Evolutionary conservation across 2,888 invertebrate genomes (phyloP), one percentile per base, ranked within the genome.

Genomic region (Beris morrisii): DNA sequence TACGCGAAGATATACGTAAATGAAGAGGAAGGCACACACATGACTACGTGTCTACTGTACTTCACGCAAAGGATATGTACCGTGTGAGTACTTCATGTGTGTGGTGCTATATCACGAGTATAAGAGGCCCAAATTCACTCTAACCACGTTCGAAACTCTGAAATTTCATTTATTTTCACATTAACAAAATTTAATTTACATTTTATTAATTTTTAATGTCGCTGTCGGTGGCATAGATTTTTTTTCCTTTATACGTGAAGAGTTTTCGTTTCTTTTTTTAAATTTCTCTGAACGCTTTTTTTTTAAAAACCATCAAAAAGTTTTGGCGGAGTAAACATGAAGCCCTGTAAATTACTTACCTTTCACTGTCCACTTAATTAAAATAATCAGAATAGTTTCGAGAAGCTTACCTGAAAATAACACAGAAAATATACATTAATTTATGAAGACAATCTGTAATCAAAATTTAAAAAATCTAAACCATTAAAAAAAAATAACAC

Each of bases 171-270:
- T 70, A 70, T 68, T 69, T 70, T 69, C 68, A 64, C 69, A 69
- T 70, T 70, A 70, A 67, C 69, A 69, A 69, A 70, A 70, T 70
- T 68, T 69, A 67, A 70, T 71, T 71, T 71, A 69, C 70, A 70
- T 71, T 69, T 66, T 70, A 70, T 70, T 70, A 70, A 71, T 71
- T 71, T 71, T 71, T 70, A 69, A 71, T 70, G 69, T 71, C 68
- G 66, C 64, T 13, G 50, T 12, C 52, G 50, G 50, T 61, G 50
- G 50, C 9, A 59, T 48, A 46, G 30, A 46, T 15, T 45, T 58
- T 58, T 58, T 4, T 38, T 32, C 12, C n/a, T 15, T 5, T 13
- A 13, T 46, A 12, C 46, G 1, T 4, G 1, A 11, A 11, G 46
- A 22, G 22, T 22, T 22, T 22, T 22, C 3, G 2, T 1, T 22